These are phyloP conservation scores for Nycteola revayana DNA, from an alignment of 2,888 invertebrate species.

Conservation along the genomic window DNA sequence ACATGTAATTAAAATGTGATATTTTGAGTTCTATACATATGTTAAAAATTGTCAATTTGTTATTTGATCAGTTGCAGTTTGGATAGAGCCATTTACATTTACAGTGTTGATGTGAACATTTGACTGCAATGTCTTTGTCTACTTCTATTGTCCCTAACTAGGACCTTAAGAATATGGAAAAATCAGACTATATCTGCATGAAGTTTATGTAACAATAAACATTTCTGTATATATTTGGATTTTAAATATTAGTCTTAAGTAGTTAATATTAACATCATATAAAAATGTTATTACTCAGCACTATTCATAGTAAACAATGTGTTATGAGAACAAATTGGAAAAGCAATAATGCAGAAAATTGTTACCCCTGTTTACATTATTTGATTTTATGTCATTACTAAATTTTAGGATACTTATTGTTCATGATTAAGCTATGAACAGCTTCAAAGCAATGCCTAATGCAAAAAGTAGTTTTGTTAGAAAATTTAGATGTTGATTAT, in stretches of 20 bases:
- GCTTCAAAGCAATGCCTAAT: conserved; percentile 33
- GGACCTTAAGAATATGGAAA: conserved; percentile 17
- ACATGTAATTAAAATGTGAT: conserved; percentile 39
- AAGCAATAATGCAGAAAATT: conserved; percentile 1
- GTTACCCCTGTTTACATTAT: conserved; percentile 5
- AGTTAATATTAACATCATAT: conserved; percentile 56
- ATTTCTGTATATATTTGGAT: conserved; percentile 74
- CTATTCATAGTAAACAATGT: conserved; percentile 25
- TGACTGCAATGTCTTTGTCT: conserved; percentile 27
- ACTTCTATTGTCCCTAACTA: conserved; percentile 23
- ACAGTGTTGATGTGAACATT: conserved; percentile 25
- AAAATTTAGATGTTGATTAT: conserved; percentile 13
- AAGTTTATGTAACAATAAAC: conserved; percentile 41
- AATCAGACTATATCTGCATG: conserved; percentile 29
- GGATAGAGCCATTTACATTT: conserved; percentile 13
- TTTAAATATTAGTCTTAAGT: conserved; percentile 69
- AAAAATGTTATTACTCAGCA: conserved; percentile 38
- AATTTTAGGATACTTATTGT: conserved; percentile 16
- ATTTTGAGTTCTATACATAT: conserved; percentile 30
- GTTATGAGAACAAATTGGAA: no score
- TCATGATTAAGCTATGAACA: conserved; percentile 24
- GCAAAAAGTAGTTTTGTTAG: conserved; percentile 25
- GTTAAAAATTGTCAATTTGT: conserved; percentile 24
- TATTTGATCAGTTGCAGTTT: conserved; percentile 27
- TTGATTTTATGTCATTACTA: conserved; percentile 27